A percentile compares a stretch with the other conserved stretches of the same genome.
Conservation (phyloP, 37 sponge, comb jelly and placozoan genomes). For the Spongilla lacustris region DNA sequence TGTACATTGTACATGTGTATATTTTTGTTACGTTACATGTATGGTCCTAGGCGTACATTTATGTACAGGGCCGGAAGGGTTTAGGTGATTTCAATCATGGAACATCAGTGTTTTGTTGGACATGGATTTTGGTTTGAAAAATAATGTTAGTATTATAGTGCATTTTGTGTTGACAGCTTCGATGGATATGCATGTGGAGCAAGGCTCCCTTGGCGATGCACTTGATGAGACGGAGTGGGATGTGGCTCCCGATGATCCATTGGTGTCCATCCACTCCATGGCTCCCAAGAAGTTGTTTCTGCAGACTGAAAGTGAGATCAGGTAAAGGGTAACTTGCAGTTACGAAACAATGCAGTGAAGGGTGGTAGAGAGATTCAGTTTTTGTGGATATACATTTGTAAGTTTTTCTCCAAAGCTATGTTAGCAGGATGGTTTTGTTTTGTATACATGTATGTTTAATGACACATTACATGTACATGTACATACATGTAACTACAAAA, state of each 20-base stretch:
- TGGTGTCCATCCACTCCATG: slow-evolving; percentile 8
- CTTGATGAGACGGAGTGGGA: slow-evolving; percentile 66
- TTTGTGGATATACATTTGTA: no score
- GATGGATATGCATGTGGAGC: slow-evolving; percentile 26
- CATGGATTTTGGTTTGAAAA: neutral
- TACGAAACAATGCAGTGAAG: neutral
- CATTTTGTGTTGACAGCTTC: slow-evolving; percentile 21
- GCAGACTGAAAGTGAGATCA: slow-evolving; percentile 72
- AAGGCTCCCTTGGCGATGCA: slow-evolving; percentile 48
- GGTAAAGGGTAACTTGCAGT: slow-evolving; percentile 30
- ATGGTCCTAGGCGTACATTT: no score
- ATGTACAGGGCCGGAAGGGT: no score
- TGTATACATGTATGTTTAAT: no score
- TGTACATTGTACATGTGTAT: no score
- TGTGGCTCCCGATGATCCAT: slow-evolving; percentile 37
- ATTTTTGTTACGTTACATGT: no score
- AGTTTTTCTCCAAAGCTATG: no score
- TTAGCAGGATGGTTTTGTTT: no score
- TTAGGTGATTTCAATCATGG: no score
- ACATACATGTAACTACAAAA: no score
- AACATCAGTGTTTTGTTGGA: neutral
- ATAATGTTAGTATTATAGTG: no score
- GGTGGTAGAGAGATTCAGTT: no score
- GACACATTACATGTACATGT: neutral
- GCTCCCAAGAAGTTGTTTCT: slow-evolving; percentile 23